Conservation (phyloP, 2,888 invertebrate genomes). For the Pseudeuparius sepicola region DNA sequence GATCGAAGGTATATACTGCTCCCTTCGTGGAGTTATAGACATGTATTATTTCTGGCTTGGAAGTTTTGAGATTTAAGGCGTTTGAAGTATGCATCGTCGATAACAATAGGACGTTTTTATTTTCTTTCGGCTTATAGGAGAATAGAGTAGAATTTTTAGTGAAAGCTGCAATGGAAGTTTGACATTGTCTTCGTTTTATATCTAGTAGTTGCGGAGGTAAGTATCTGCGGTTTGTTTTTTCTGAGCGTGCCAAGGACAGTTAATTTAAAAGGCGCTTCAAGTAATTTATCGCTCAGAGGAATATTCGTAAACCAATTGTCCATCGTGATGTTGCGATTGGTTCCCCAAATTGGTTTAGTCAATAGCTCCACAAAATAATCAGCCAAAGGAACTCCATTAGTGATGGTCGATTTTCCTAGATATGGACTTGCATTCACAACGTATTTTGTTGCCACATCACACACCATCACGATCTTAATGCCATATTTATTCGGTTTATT, state of each 20-base stretch:
- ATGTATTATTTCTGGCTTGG: slow-evolving; percentile 7
- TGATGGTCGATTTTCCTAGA: slow-evolving; percentile 5
- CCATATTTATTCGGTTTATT: slow-evolving; percentile 2
- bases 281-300: slow-evolving; percentile 3
- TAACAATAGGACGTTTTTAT: too few species aligned
- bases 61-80: not conserved
- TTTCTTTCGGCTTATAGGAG: too few species aligned
- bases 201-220: too few species aligned
- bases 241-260: too few species aligned
- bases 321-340: not conserved
- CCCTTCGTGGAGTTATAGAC: too few species aligned
- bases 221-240: too few species aligned
- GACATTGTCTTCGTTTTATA: too few species aligned
- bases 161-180: too few species aligned
- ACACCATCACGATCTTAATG: not conserved
- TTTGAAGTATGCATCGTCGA: slow-evolving; percentile 1
- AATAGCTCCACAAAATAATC: slow-evolving; percentile 11
- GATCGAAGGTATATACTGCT: too few species aligned
- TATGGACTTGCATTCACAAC: too few species aligned
- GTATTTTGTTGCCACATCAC: slow-evolving; percentile 1
- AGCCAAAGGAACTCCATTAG: slow-evolving; percentile 4
- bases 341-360: slow-evolving; percentile 5
- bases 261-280: not conserved
- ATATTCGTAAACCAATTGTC: too few species aligned
- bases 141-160: too few species aligned